Evolutionary conservation across 2,113 vertebrate genomes (phyloP), one percentile per base, ranked within the genome.

Genomic region (Xyliphius kryptos): DNA sequence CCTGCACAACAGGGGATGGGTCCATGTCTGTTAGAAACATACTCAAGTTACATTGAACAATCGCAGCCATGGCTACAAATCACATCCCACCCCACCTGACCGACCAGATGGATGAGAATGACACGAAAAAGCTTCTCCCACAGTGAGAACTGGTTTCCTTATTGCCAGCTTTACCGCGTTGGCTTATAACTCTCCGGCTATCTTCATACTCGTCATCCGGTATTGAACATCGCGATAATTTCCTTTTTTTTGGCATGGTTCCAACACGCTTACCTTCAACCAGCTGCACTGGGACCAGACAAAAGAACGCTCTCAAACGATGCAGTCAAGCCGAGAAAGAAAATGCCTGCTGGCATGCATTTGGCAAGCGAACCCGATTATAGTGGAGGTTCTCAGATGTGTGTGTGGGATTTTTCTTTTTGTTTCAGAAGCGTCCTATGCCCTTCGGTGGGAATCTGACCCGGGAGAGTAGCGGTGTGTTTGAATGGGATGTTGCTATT

Each of bases 391-490:
- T 46, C 12, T 46, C 43, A n/a, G 13, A 46, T 46, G 40, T 14
- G 40, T 41, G 9, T 41, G 9, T 58, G 56, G 26, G 26, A 5
- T 32, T 32, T 32, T 32, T 32, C 7, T 32, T 32, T 32, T 32
- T 32, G 26, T 32, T 32, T 32, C 26, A 46, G 12, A 14, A 32
- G 21, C 5, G 20, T 26, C 40, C 38, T 38, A n/a, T 37, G 22
- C 37, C 36, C 36, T 21, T 6, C 5, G 43, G 56, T 59, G 56
- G 56, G 56, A 59, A 59, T 16, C 20, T 59, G 21, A 59, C 43
- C 56, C 56, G 6, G 43, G 43, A 59, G 20, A 32, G n/a, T 15
- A 17, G 37, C 43, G 5, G 3, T 12, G 20, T 4, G 20, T 47
- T 16, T 59, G 21, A 59, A 59, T 47, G 43, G 9, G 14, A 32